Percentiles rank a stretch among this genome's conserved stretches.
Evolutionary conservation across 2,888 invertebrate genomes (phyloP).

Genomic region (Thelaira solivaga): DNA sequence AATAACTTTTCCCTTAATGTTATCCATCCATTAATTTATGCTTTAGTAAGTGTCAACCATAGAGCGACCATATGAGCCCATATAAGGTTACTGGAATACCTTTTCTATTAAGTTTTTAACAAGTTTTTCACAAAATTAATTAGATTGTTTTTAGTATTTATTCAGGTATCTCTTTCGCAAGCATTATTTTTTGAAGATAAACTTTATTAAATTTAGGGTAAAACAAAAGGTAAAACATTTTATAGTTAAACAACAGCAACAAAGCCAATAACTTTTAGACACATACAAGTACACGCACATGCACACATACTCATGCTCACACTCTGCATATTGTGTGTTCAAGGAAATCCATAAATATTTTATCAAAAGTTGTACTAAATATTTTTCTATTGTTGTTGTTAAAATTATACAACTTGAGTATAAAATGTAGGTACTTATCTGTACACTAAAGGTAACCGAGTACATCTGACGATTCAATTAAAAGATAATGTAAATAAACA

Average conservation of each 20-base stretch:
- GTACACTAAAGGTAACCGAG: constrained; percentile 1
- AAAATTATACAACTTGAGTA: constrained; percentile 15
- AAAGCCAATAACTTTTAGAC: constrained; percentile 13
- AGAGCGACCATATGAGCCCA: not conserved
- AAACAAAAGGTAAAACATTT: constrained; percentile 7
- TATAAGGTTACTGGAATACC: not conserved
- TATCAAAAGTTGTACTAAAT: constrained; percentile 33
- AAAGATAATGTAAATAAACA: constrained; percentile 51
- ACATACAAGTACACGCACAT: not conserved
- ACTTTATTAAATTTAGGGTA: constrained; percentile 15
- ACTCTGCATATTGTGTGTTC: no score
- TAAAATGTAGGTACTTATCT: no score
- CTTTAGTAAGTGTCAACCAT: not conserved
- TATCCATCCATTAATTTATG: not conserved
- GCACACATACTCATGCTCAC: not conserved
- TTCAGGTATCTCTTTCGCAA: not conserved
- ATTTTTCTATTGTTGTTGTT: constrained; percentile 1
- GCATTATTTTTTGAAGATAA: not conserved
- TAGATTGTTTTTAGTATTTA: not conserved
- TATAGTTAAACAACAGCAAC: constrained; percentile 2
- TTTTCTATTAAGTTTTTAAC: not conserved
- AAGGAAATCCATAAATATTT: constrained; percentile 35
- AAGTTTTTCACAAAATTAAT: constrained; percentile 16
- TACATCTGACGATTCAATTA: constrained; percentile 55
- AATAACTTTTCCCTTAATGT: no score